Evolutionary conservation across 2,797 vertebrate species (phyloP), one percentile per base, ranked within the genome.

Genomic region (Tangara arthus): DNA sequence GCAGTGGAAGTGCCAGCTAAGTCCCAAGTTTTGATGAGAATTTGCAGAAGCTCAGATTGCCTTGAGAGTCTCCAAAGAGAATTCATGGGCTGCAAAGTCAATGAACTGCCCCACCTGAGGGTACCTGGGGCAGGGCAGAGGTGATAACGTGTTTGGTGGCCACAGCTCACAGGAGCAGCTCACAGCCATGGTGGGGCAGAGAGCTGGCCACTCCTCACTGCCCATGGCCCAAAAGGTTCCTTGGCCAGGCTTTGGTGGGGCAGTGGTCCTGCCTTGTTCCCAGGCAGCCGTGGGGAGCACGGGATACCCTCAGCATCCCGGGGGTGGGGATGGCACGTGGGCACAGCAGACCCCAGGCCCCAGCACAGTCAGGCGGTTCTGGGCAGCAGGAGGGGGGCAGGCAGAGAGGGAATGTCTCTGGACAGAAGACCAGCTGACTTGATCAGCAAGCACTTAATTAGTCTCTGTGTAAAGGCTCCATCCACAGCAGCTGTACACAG

Each of bases 151-250:
- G 70, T 11, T 41, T 0, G 1, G 39, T 53, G 55, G 53, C 28
- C 68, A 39, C 7, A 8, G 19, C 24, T 52, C 9, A 20, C 24
- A 21, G 2, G 8, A 34, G 46, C 4, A 5, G 26, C 37, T 88
- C 1, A 0, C 9, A 26, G 22, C n/a, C 28, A 0, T 0, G 6
- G 18, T 3, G 7, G 41, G 37, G 12, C 56, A 20, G 26, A 21
- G 56, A 0, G 0, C 12, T 16, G 30, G 12, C 11, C 6, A 30
- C 13, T 49, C 17, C 34, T n/a, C 7, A 0, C 34, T 19, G 30
- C 50, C 50, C 42, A 1, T 0, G 0, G 14, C 61, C 52, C 53
- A 1, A 0, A 6, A 0, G 1, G 26, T 24, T 61, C 44, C 59
- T 47, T 32, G 44, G 34, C 68, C 61, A 15, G 86, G n/a, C 27